These are phyloP conservation scores for Bettongia penicillata DNA, from an alignment of 2,113 vertebrate species.

Conservation along the genomic window DNA sequence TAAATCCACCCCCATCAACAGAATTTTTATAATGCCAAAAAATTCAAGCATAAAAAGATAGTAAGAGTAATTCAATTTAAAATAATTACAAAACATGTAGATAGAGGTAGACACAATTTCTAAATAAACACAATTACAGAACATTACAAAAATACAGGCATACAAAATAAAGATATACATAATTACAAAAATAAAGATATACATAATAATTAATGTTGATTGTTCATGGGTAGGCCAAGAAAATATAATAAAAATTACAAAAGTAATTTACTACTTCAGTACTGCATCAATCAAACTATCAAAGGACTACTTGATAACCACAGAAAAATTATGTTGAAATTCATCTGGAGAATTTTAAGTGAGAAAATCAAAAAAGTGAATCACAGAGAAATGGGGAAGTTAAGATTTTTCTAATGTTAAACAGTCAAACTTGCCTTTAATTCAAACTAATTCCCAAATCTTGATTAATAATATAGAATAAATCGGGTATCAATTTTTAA, in stretches of 20 bases:
- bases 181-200: background rate
- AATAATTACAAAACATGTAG: background rate
- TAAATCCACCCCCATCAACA: no score
- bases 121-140: background rate
- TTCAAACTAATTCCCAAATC: no score
- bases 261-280: background rate
- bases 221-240: no score
- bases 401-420: no score
- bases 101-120: background rate
- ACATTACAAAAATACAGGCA: background rate
- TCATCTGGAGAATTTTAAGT: background rate
- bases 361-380: background rate
- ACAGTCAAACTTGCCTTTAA: no score
- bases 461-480: no score
- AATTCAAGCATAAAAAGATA: background rate
- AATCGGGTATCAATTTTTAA: no score
- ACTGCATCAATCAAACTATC: background rate
- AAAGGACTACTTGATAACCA: background rate
- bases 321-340: background rate
- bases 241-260: background rate
- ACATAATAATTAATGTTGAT: no score
- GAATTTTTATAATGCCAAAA: background rate
- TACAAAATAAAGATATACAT: background rate
- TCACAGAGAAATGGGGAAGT: no score
- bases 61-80: background rate